Evolutionary conservation across 2,888 invertebrate species (phyloP).

Genomic region (Uloborus plumipes): DNA sequence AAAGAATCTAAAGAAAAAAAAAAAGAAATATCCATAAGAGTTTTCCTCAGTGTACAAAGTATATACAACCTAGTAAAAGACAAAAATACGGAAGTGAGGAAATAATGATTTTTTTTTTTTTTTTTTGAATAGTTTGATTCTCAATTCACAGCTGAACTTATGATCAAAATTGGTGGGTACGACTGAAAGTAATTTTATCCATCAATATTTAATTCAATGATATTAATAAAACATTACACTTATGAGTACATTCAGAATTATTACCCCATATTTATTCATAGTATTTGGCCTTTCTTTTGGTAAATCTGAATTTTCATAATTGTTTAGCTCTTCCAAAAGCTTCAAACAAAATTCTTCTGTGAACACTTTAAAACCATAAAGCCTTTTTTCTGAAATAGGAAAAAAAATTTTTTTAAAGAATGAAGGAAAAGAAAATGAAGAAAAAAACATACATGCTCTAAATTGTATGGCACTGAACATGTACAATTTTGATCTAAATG

Average conservation of each 20-base stretch:
- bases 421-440: too few species aligned
- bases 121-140: too few species aligned
- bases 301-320: constrained; percentile 71
- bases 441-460: neutral
- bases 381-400: constrained; percentile 67
- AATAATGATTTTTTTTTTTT: too few species aligned
- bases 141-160: too few species aligned
- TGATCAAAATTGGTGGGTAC: too few species aligned
- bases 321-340: constrained; percentile 71
- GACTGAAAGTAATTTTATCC: too few species aligned
- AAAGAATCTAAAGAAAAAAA: constrained; percentile 69
- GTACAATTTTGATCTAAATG: too few species aligned
- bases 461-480: neutral
- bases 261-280: constrained; percentile 73
- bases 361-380: constrained; percentile 72
- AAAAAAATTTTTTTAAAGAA: constrained; percentile 12
- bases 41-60: neutral
- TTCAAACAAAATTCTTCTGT: constrained; percentile 70
- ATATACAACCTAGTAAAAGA: too few species aligned
- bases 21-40: constrained; percentile 27
- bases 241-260: too few species aligned
- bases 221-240: too few species aligned
- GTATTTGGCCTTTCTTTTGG: constrained; percentile 73
- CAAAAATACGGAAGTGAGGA: too few species aligned
- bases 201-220: too few species aligned